Percentiles rank a stretch among this genome's conserved stretches.
phyloP scores from a whole-genome alignment of 2,888 invertebrate species.

The Seira ritae region DNA sequence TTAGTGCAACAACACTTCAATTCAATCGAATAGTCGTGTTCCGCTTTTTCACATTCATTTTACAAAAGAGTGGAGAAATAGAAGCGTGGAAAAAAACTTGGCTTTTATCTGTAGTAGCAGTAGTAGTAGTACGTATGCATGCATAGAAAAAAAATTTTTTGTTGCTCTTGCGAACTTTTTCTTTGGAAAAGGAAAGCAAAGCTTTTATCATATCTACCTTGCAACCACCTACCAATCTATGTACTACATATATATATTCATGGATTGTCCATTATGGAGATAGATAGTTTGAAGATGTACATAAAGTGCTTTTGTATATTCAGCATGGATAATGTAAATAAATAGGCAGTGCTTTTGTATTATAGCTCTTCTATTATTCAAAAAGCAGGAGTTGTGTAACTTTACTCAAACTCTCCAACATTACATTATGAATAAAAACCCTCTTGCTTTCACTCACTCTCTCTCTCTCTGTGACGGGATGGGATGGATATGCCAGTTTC shows the following conservation, averaged over 20 bases:
- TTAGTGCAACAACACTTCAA: constrained; percentile 26
- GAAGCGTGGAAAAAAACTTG: constrained; percentile 24
- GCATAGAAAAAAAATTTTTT: no score
- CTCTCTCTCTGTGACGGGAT: neutral
- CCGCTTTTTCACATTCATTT: constrained; percentile 21
- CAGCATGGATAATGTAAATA: constrained; percentile 32
- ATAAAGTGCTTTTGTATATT: constrained; percentile 20
- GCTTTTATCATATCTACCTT: constrained; percentile 14
- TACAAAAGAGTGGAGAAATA: neutral
- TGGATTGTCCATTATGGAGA: constrained; percentile 8
- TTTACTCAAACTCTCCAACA: constrained; percentile 10
- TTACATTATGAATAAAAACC: constrained; percentile 3
- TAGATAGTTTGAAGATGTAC: neutral
- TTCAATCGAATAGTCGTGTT: constrained; percentile 38
- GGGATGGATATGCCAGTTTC: constrained; percentile 29
- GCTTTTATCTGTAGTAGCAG: constrained; percentile 45
- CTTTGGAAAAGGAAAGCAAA: neutral
- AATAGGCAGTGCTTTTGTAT: constrained; percentile 26
- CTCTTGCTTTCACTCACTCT: neutral
- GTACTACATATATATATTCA: constrained; percentile 9
- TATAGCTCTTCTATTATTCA: constrained; percentile 41
- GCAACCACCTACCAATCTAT: no score
- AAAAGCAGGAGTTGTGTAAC: constrained; percentile 34
- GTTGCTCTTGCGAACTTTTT: constrained; percentile 1
- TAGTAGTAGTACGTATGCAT: neutral